Evolutionary conservation across 2,797 vertebrate species (phyloP).

Genomic region (Poecile montanus): DNA sequence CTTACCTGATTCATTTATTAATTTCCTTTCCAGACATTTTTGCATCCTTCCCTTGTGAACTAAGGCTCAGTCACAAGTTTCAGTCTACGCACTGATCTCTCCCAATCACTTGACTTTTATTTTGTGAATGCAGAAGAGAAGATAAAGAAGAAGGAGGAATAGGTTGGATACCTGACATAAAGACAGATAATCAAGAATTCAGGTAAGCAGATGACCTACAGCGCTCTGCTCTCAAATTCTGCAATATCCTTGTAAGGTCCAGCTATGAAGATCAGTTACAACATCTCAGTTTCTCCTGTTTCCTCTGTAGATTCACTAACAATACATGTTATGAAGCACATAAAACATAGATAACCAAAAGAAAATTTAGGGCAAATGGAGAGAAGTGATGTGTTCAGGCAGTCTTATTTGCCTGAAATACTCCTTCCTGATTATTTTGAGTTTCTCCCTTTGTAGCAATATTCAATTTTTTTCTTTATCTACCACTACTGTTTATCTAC

Average conservation of each 20-base stretch:
- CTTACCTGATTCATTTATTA: background rate
- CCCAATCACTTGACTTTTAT: background rate
- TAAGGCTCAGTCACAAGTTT: background rate
- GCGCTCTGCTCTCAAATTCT: background rate
- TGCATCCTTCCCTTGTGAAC: background rate
- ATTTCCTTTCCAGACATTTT: background rate
- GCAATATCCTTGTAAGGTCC: background rate
- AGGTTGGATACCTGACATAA: background rate
- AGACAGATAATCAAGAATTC: background rate
- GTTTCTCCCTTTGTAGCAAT: background rate
- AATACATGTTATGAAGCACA: background rate
- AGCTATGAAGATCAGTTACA: background rate
- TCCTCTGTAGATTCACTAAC: background rate
- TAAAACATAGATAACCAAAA: background rate
- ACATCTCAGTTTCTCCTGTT: background rate
- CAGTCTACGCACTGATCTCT: background rate
- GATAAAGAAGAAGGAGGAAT: background rate
- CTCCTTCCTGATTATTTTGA: background rate
- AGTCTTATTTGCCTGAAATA: background rate
- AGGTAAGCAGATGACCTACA: background rate
- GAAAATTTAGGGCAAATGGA: background rate
- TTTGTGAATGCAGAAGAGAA: background rate
- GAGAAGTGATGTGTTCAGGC: background rate
- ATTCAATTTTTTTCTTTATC: background rate
- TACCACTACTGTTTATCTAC: background rate